These are phyloP conservation scores for Dendrocincla fuliginosa DNA, from an alignment of 2,797 vertebrate genomes.

Conservation along the genomic window DNA sequence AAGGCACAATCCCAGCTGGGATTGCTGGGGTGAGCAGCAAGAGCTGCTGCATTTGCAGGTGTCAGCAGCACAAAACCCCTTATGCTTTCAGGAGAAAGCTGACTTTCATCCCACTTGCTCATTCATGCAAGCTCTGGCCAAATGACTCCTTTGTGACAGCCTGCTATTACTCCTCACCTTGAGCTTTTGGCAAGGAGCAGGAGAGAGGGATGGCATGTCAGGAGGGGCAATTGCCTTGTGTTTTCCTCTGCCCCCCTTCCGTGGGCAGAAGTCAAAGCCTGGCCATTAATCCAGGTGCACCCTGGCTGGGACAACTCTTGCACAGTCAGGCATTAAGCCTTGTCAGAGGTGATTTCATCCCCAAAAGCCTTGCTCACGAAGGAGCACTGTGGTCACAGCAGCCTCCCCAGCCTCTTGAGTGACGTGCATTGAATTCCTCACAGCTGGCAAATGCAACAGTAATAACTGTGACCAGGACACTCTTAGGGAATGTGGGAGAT, in stretches of 20 bases:
- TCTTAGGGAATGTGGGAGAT: not conserved
- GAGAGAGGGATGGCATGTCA: not conserved
- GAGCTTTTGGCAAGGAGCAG: not conserved
- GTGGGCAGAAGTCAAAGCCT: not conserved
- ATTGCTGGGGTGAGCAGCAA: fast-evolving
- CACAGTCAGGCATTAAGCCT: not conserved
- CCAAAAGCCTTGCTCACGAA: not conserved
- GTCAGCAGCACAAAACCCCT: not conserved
- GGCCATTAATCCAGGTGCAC: not conserved
- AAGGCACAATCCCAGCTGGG: not conserved
- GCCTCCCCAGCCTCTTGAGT: not conserved
- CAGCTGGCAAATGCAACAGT: not conserved
- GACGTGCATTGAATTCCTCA: not conserved
- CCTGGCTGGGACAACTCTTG: not conserved
- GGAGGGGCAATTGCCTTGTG: not conserved
- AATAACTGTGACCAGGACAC: not conserved
- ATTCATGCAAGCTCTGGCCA: not conserved
- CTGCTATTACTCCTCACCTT: constrained; percentile 18
- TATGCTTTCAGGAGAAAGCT: not conserved
- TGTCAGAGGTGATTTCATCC: not conserved
- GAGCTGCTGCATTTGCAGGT: not conserved
- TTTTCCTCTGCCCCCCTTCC: not conserved
- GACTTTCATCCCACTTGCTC: not conserved
- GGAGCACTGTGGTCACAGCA: not conserved
- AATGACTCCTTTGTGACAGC: not conserved